A percentile compares a stretch with the other conserved stretches of the same genome.
phyloP scores from a whole-genome alignment of 35 echinoderm and acorn worm genomes.

The Ptychodera flava region DNA sequence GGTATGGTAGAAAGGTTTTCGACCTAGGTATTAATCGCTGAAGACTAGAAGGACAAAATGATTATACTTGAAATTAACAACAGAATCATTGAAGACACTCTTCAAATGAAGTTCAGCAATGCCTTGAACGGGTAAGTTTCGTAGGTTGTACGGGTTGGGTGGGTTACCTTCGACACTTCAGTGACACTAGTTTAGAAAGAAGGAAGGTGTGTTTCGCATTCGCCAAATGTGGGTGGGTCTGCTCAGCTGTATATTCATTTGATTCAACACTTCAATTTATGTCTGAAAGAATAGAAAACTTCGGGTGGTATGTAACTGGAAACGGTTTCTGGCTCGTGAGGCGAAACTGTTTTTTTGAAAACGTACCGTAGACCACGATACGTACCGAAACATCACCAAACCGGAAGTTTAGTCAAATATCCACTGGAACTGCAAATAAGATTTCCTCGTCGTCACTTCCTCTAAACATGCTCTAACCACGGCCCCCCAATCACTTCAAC shows the following conservation, averaged over 20 bases:
- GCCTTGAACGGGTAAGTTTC: slow-evolving; percentile 58
- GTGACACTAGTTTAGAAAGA: neutral
- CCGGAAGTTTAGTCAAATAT: too few relatives aligned
- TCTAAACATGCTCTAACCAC: too few relatives aligned
- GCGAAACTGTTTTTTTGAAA: too few relatives aligned
- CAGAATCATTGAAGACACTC: slow-evolving; percentile 71
- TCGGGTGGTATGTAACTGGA: neutral
- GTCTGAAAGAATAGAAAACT: neutral
- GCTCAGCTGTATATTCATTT: neutral
- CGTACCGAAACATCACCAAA: too few relatives aligned
- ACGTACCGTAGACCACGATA: too few relatives aligned
- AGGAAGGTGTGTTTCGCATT: neutral
- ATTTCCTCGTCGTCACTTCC: too few relatives aligned
- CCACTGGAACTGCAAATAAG: too few relatives aligned
- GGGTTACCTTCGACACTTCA: slow-evolving; percentile 3
- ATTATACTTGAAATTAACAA: slow-evolving; percentile 88
- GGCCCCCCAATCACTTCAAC: too few relatives aligned
- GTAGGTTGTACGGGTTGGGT: neutral
- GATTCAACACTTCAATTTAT: neutral
- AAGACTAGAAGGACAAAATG: slow-evolving; percentile 39
- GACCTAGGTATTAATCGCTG: neutral
- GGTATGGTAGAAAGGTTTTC: neutral
- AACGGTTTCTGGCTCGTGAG: too few relatives aligned
- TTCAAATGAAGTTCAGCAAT: slow-evolving; percentile 55
- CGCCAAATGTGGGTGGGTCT: neutral